Percentiles rank a stretch among this genome's conserved stretches.
Evolutionary conservation across 2,113 vertebrate species (phyloP).

Genomic region (Pardalotus punctatus): DNA sequence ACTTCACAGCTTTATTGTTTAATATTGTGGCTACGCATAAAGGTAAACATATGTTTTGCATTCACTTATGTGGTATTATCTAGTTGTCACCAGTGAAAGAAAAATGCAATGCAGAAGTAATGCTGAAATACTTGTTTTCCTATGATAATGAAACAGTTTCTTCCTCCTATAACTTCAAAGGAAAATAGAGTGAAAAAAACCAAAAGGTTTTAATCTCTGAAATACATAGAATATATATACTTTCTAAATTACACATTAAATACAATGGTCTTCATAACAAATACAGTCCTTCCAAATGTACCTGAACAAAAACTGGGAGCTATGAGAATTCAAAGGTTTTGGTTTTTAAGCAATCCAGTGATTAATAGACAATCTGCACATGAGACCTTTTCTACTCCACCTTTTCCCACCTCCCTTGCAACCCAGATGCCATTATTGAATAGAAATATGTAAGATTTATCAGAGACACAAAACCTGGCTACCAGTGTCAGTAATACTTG

Average conservation of each 20-base stretch:
- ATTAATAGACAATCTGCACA: neutral
- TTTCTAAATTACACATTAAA: neutral
- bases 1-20: conserved; percentile 6
- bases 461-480: neutral
- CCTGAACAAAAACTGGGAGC: neutral
- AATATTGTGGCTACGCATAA: neutral
- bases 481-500: neutral
- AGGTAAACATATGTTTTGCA: conserved; percentile 17
- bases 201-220: neutral
- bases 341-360: neutral
- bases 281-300: neutral
- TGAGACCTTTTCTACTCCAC: neutral
- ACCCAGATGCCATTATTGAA: neutral
- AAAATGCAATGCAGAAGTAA: neutral
- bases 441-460: neutral
- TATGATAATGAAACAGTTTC: neutral
- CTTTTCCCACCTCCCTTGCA: neutral
- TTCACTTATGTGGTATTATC: neutral
- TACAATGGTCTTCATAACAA: neutral
- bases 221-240: neutral
- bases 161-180: neutral
- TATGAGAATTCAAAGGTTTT: neutral
- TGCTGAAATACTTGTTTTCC: neutral
- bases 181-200: neutral
- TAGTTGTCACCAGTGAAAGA: neutral